These are phyloP conservation scores for Lasiurus cinereus DNA, from an alignment of 2,113 vertebrate genomes.

Conservation along the genomic window DNA sequence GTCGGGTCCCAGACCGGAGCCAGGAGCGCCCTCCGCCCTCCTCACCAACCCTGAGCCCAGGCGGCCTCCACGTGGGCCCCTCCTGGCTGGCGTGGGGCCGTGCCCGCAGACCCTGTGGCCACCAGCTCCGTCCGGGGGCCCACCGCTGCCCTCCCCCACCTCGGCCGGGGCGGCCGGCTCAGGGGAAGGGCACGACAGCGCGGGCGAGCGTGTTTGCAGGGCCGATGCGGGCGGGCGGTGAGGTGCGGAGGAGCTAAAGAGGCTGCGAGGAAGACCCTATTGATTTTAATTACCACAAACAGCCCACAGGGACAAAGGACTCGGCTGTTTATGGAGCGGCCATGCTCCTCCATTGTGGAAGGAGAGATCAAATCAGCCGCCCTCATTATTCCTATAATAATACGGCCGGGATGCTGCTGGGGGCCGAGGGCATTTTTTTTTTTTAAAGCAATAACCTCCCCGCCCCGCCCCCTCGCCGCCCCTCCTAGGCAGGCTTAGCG, in stretches of 20 bases:
- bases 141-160: accelerated
- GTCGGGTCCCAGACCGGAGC: accelerated
- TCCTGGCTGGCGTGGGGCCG: background rate
- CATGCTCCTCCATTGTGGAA: slow-evolving; percentile 93
- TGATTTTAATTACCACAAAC: slow-evolving; percentile 99
- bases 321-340: slow-evolving; percentile 95
- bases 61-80: background rate
- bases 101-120: background rate
- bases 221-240: background rate
- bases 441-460: slow-evolving; percentile 87
- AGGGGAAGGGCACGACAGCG: background rate
- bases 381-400: slow-evolving; percentile 98
- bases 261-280: slow-evolving; percentile 95
- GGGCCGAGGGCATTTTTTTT: slow-evolving; percentile 83
- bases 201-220: slow-evolving; percentile 82
- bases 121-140: accelerated
- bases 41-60: background rate
- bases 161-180: too few species aligned
- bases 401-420: slow-evolving; percentile 92
- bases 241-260: slow-evolving; percentile 89
- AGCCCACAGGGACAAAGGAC: slow-evolving; percentile 96
- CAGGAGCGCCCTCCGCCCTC: background rate
- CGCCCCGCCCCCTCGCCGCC: slow-evolving; percentile 67
- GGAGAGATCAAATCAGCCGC: slow-evolving; percentile 95
- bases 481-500: slow-evolving; percentile 83